phyloP scores from a whole-genome alignment of 1,140 invertebrate genomes.

The Saxidomus purpurata region DNA sequence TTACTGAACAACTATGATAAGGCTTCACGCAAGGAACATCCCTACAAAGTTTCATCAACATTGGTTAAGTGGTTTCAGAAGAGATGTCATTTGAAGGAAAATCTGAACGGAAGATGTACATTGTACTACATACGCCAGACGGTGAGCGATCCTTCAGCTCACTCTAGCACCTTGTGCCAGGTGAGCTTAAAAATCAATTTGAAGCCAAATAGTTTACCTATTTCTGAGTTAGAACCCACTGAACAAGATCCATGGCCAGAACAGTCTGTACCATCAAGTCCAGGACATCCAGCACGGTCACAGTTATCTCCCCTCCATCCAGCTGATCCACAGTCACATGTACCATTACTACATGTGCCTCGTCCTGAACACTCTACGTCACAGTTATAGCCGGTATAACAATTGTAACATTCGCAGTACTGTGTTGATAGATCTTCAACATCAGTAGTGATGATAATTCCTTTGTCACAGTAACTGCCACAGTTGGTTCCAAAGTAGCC shows the following conservation, averaged over 20 bases:
- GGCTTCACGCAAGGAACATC: too few species aligned
- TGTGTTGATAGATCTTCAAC: constrained; percentile 41
- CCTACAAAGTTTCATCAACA: too few species aligned
- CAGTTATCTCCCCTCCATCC: constrained; percentile 75
- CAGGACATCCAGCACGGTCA: constrained; percentile 72
- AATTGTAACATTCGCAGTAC: constrained; percentile 65
- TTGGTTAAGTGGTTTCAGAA: too few species aligned
- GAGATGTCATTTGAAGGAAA: too few species aligned
- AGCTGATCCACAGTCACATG: constrained; percentile 70
- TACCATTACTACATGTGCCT: constrained; percentile 57
- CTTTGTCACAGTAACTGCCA: constrained; percentile 72
- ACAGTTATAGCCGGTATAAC: constrained; percentile 64
- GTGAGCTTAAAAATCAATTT: too few species aligned
- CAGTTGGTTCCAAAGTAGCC: constrained; percentile 78
- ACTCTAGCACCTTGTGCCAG: too few species aligned
- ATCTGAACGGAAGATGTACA: too few species aligned
- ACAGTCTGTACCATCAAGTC: constrained; percentile 22
- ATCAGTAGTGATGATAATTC: constrained; percentile 55
- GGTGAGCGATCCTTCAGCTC: too few species aligned
- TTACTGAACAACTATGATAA: too few species aligned
- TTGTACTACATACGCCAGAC: too few species aligned
- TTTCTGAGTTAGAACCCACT: constrained; percentile 29
- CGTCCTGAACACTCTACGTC: constrained; percentile 65
- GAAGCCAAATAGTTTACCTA: constrained; percentile 44
- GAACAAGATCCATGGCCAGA: constrained; percentile 71